These are phyloP conservation scores for Drosophila teissieri DNA, from an alignment of 1,140 invertebrate species.

Conservation along the genomic window DNA sequence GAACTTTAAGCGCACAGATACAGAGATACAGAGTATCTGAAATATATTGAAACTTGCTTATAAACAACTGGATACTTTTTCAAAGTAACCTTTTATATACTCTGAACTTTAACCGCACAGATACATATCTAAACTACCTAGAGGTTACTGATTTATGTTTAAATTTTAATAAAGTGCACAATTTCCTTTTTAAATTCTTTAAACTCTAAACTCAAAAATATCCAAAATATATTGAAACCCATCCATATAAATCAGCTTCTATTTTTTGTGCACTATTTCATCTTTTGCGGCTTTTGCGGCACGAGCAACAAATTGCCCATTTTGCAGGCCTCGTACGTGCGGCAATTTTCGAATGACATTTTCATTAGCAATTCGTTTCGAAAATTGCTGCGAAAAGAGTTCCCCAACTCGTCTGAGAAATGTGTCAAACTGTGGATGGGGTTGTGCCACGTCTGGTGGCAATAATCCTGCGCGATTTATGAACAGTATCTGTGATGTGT, in stretches of 20 bases:
- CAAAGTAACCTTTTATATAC: too few species aligned
- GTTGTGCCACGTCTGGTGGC: conserved; percentile 8
- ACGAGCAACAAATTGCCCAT: conserved; percentile 81
- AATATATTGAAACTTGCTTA: too few species aligned
- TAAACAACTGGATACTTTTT: too few species aligned
- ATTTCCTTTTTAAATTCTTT: neutral
- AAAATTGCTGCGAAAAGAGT: conserved; percentile 62
- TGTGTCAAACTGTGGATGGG: conserved; percentile 40
- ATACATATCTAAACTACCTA: too few species aligned
- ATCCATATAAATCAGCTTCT: conserved; percentile 21
- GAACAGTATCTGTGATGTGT: conserved; percentile 2
- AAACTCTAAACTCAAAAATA: neutral
- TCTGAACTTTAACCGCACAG: too few species aligned
- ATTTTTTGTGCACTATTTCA: conserved; percentile 13
- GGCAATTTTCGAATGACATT: conserved; percentile 80
- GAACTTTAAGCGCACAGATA: too few species aligned
- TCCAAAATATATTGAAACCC: neutral
- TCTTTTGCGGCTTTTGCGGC: conserved; percentile 26
- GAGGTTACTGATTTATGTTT: too few species aligned
- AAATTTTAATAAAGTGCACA: too few species aligned
- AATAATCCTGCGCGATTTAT: conserved; percentile 25
- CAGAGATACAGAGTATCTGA: too few species aligned
- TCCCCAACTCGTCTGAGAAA: conserved; percentile 12
- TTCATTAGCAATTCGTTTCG: conserved; percentile 81
- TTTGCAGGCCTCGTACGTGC: conserved; percentile 72